Evolutionary conservation across 1,140 invertebrate genomes (phyloP), one percentile per base, ranked within the genome.

Genomic region (Diorhabda elongata): DNA sequence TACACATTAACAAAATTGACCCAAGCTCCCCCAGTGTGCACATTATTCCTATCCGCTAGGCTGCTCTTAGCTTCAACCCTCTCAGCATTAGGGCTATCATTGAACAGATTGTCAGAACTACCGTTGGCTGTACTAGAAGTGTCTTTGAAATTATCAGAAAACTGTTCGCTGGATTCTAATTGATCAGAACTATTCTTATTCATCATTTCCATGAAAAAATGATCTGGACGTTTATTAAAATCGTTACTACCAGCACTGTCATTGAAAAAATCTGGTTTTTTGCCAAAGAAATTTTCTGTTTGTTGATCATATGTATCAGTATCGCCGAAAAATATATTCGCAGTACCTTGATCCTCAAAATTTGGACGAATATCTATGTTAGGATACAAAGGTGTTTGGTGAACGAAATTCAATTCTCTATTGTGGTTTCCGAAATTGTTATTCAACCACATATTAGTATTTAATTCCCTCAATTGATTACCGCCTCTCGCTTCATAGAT

Each of bases 1-100:
- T 80, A 81, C 79, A 79, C 71, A 74, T 74, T 74, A 62, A 70
- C 68, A 70, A 75, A 75, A 71, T 73, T 71, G 70, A 75, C 74
- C 74, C 74, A 75, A 69, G 74, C 69, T 67, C 66, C 63, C 57
- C 65, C 65, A 60, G 42, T 67, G 9, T 67, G 65, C 45, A 43
- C 57, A 45, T 67, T 67, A 61, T 61, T 61, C 57, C 7, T 67
- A 60, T 67, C 65, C 44, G 57, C 65, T 61, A 67, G 43, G 45
- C n/a, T 26, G 43, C 26, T 44, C 57, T 44, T 59, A 43, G 44
- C 44, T 42, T 67, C 65, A 42, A 42, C 65, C 44, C 57, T 58
- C 66, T 66, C 71, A 45, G 26, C 65, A 45, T 67, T 60, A 59
- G 26, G 7, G 1, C 9, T 56, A 66, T 66, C 41, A 26, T 69